Percentiles rank a stretch among this genome's conserved stretches.
These are phyloP conservation scores for Protobothrops flavoviridis DNA, from an alignment of 2,113 vertebrate species.

Conservation along the genomic window DNA sequence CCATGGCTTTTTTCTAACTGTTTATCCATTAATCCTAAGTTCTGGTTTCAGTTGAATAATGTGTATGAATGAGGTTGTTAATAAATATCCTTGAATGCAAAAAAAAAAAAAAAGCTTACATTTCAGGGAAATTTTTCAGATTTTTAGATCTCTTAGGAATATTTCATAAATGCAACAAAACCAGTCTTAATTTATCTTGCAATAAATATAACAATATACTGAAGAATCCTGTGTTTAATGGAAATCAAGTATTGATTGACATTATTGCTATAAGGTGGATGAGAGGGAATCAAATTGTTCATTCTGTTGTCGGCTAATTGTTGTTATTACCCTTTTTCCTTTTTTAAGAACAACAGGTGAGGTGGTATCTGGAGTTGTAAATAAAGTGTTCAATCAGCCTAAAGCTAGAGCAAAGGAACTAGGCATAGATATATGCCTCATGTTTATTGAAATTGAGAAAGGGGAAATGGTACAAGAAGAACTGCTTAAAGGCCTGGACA, in stretches of 20 bases:
- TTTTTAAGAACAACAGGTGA: constrained; percentile 89
- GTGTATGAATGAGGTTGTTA: background rate
- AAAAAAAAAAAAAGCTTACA: background rate
- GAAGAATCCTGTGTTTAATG: background rate
- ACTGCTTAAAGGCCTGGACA: constrained; percentile 93
- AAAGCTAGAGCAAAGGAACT: constrained; percentile 96
- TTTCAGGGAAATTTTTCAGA: background rate
- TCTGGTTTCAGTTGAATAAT: background rate
- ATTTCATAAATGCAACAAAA: background rate
- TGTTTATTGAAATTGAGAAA: constrained; percentile 96
- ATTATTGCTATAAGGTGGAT: background rate
- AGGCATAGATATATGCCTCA: constrained; percentile 90
- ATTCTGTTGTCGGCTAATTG: background rate
- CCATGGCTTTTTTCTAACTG: background rate
- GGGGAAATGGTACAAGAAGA: constrained; percentile 93
- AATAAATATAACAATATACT: background rate
- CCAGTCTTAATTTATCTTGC: background rate
- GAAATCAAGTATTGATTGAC: background rate
- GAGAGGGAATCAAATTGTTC: background rate
- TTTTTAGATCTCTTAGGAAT: background rate
- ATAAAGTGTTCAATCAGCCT: constrained; percentile 98
- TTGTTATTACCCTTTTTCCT: background rate
- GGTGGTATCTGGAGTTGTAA: constrained; percentile 93
- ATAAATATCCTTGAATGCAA: background rate
- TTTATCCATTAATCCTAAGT: background rate